phyloP scores from a whole-genome alignment of 1,140 invertebrate species.

The Drosophila saltans region DNA sequence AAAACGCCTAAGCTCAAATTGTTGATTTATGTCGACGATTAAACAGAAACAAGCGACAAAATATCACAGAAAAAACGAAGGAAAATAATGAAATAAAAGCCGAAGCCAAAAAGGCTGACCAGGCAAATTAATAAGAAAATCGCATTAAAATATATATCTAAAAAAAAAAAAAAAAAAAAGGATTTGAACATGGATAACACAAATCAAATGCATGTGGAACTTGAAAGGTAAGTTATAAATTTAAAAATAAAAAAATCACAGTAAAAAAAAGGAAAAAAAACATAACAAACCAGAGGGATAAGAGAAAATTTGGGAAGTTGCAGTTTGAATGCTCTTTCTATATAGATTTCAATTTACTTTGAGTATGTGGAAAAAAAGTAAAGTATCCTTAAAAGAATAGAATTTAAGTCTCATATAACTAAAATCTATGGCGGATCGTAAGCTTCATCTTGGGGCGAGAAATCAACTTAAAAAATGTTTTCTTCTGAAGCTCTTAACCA shows the following conservation, averaged over 20 bases:
- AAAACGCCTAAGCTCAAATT: conserved; percentile 61
- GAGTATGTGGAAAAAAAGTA: too few species aligned
- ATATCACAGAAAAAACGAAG: conserved; percentile 37
- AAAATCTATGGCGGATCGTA: too few species aligned
- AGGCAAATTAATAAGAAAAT: conserved; percentile 12
- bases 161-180: conserved; percentile 25
- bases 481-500: too few species aligned
- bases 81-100: conserved; percentile 44
- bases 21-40: conserved; percentile 75
- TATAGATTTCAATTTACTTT: too few species aligned
- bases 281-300: neutral
- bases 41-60: conserved; percentile 57
- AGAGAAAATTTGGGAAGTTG: neutral
- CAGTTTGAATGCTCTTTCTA: neutral
- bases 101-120: conserved; percentile 47
- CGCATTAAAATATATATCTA: conserved; percentile 1
- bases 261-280: neutral
- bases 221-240: conserved; percentile 71
- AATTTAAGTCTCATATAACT: too few species aligned
- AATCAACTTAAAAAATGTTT: too few species aligned
- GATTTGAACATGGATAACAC: conserved; percentile 71
- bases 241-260: neutral
- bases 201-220: conserved; percentile 69
- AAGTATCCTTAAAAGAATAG: too few species aligned
- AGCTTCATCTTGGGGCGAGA: too few species aligned